phyloP scores from a whole-genome alignment of 1,140 invertebrate species.

The Uloborus diversus region DNA sequence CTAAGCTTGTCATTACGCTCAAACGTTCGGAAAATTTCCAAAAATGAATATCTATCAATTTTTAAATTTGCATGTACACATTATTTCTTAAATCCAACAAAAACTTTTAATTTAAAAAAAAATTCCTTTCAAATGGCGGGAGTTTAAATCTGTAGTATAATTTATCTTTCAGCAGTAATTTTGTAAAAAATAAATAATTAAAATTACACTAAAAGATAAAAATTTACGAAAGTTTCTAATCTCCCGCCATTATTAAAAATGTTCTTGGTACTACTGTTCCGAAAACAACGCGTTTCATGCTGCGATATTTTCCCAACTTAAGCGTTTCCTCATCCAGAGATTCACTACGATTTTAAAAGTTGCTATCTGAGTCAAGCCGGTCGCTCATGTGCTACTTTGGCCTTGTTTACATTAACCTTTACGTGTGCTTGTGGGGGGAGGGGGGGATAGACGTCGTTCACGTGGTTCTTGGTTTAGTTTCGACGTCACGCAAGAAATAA shows the following conservation, averaged over 20 bases:
- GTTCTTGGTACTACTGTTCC: background rate
- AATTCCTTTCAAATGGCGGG: too few species aligned
- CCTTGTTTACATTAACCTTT: constrained; percentile 28
- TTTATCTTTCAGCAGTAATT: background rate
- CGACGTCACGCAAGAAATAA: background rate
- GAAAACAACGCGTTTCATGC: too few species aligned
- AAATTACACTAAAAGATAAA: background rate
- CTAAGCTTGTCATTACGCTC: background rate
- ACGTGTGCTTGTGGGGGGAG: background rate
- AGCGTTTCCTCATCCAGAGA: too few species aligned
- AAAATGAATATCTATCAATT: too few species aligned
- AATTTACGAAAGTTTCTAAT: too few species aligned
- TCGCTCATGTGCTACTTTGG: background rate
- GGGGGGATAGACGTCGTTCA: background rate
- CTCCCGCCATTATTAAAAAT: background rate
- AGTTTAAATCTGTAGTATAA: too few species aligned
- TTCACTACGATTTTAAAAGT: too few species aligned
- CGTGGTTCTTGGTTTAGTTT: background rate
- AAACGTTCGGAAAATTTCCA: background rate
- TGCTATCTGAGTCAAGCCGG: background rate
- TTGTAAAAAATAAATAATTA: background rate
- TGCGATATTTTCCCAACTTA: too few species aligned
- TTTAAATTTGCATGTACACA: too few species aligned
- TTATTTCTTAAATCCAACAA: too few species aligned
- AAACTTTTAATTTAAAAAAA: too few species aligned